Base-by-base conservation (phyloP, 2,888 invertebrate genomes). In the Megaustenia siamemsis region DNA sequence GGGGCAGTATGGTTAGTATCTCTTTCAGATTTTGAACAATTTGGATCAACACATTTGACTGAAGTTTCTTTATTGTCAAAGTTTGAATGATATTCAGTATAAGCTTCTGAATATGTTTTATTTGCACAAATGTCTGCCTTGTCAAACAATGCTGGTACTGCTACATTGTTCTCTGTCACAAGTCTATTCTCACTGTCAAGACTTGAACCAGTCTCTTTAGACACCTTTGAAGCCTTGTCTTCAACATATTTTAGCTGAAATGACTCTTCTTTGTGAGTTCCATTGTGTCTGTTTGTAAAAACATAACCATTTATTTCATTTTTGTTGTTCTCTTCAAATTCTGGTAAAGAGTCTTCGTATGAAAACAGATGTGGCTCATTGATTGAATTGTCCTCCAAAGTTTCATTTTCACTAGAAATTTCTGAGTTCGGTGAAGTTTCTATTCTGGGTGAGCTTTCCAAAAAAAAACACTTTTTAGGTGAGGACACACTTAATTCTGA, bases 291-390 rank as follows among this genome's bases (percentile, higher is more conserved):
- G 8, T 69, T n/a, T 69, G 69, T 40, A 24, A 21, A 38, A 32
- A 10, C 32, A 18, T 32, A 3, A 49, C 49, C 21, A 43, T 73
- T 28, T 38, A 43, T 69, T 40, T 5, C 43, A 18, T 2, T 24
- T 18, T 28, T 49, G 21, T 49, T 73, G 49, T 49, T 32, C 28
- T 1, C 32, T 32, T 45, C 49, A 35, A 73, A 73, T 32, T 0
- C 15, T 49, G 18, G 32, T 49, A 18, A 28, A 18, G 53, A 32
- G 24, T 40, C 63, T 73, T 68, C 63, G 45, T 60, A 28, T 53
- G 56, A 38, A 35, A 66, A 28, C 68, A 45, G 76, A 53, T 82
- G 60, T 28, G 81, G 69, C 43, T 82, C 82, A 82, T 85, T 81
- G 21, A 82, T 28, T n/a, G 60, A 60, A 35, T 63, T 69, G 76